phyloP scores from a whole-genome alignment of 1,140 invertebrate genomes.

The Probaryconus sp. region DNA sequence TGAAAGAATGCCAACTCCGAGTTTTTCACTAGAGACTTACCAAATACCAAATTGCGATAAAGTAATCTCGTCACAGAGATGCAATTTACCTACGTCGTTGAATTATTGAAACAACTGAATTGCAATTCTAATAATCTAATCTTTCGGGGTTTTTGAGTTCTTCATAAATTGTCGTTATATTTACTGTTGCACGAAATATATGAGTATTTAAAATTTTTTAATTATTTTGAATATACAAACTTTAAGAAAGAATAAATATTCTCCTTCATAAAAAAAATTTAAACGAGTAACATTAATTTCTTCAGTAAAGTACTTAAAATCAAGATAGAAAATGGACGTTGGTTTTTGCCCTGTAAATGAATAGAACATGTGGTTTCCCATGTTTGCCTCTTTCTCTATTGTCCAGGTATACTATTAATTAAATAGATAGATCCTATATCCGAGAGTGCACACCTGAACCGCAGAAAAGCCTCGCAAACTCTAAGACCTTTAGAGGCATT shows the following conservation, averaged over 20 bases:
- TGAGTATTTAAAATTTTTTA: too few species aligned
- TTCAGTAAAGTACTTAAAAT: slow-evolving; percentile 21
- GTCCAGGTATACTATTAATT: slow-evolving; percentile 50
- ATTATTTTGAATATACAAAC: too few species aligned
- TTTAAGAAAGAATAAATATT: too few species aligned
- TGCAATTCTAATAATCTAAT: slow-evolving; percentile 9
- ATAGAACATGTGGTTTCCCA: slow-evolving; percentile 42
- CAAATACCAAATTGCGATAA: slow-evolving; percentile 8
- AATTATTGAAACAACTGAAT: slow-evolving; percentile 30
- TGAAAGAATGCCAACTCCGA: background rate
- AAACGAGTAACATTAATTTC: too few species aligned
- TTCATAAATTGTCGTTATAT: too few species aligned
- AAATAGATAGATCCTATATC: slow-evolving; percentile 45
- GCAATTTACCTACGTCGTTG: slow-evolving; percentile 21
- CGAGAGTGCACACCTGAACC: slow-evolving; percentile 52
- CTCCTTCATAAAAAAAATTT: too few species aligned
- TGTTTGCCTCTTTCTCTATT: slow-evolving; percentile 37
- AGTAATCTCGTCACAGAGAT: slow-evolving; percentile 19
- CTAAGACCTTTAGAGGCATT: slow-evolving; percentile 29
- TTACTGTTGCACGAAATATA: too few species aligned
- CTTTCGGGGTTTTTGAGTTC: background rate
- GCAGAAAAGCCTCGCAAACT: slow-evolving; percentile 42
- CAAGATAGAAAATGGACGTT: slow-evolving; percentile 23
- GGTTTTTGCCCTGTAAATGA: slow-evolving; percentile 12
- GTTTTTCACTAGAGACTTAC: background rate